Evolutionary conservation across 2,888 invertebrate genomes (phyloP).

Genomic region (Clunio marinus): DNA sequence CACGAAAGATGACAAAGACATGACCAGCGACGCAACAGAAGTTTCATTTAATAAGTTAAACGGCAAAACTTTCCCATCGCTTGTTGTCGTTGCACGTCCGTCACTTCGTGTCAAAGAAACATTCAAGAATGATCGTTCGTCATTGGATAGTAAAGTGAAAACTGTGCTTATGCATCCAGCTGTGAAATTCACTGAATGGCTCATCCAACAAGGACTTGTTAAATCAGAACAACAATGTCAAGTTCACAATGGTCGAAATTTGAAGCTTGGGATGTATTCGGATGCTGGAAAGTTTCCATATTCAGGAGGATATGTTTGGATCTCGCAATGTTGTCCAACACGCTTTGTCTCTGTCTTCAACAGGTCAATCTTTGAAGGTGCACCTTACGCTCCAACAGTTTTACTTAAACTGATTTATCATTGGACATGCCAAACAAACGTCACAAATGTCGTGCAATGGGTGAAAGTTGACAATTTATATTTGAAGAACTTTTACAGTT

Average conservation of each 20-base stretch:
- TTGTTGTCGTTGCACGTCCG: constrained; percentile 78
- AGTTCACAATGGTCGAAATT: constrained; percentile 62
- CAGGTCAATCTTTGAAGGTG: constrained; percentile 81
- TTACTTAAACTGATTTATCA: constrained; percentile 81
- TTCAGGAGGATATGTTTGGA: constrained; percentile 89
- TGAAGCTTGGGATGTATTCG: constrained; percentile 81
- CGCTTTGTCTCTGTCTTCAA: constrained; percentile 82
- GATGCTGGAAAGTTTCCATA: constrained; percentile 80
- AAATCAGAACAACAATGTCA: constrained; percentile 74
- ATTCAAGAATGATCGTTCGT: constrained; percentile 57
- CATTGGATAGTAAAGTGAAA: constrained; percentile 75
- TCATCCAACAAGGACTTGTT: constrained; percentile 79
- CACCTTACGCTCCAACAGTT: constrained; percentile 77
- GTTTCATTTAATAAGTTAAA: constrained; percentile 69
- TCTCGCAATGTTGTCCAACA: constrained; percentile 80
- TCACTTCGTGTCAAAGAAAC: constrained; percentile 68
- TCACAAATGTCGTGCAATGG: constrained; percentile 85
- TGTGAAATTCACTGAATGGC: constrained; percentile 84
- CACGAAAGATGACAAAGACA: constrained; percentile 59
- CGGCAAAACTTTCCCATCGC: constrained; percentile 80
- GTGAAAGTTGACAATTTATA: constrained; percentile 72
- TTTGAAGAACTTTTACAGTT: constrained; percentile 63
- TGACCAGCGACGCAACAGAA: constrained; percentile 66
- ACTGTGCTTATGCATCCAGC: constrained; percentile 74
- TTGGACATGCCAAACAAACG: constrained; percentile 87